Base-by-base conservation (phyloP, 1,140 invertebrate species). In the Anastrepha ludens region DNA sequence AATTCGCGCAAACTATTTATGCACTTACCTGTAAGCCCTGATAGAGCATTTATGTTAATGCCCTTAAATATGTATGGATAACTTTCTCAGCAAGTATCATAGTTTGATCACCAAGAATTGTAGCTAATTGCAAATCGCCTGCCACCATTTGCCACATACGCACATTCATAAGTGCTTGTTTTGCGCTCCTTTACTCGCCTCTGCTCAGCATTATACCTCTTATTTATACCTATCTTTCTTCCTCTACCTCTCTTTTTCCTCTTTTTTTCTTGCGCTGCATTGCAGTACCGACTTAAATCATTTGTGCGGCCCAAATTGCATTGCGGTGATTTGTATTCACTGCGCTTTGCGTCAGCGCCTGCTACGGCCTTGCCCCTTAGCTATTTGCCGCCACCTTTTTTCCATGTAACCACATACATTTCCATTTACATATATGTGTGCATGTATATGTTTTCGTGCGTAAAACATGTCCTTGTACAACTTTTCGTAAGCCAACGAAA, bases 381-480 rank as follows among this genome's bases (percentile, higher is more conserved):
- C 39, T 74, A 74, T 74, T 74, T 47, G 39, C 39, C 67, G 44
- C 13, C 41, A 41, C 67, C 15, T 44, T 74, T 20, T 67, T 67
- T 5, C 5, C 67, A 74, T 41, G 39, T 74, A 41, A 4, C 8
- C 4, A 74, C 13, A 6, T 44, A 41, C 41, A 17, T 44, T 44
- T 44, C 13, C 39, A 17, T 47, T 17, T 5, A 29, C 11, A 29
- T 41, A 1, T 67, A 20, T 13, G 0, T 29, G 1, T 74, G 15
- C 17, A 11, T 70, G 13, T 70, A 39, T 74, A 13, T n/a, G 20
- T 55, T 81, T 81, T 55, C 74, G 74, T 81, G 74, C 74, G 74
- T 81, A 81, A 81, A 81, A 81, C 74, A 29, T 81, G 74, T 81
- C 74, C 74, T 81, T 81, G 74, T 47, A 15, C 74, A 44, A 81